Evolutionary conservation across 2,888 invertebrate species (phyloP), one percentile per base, ranked within the genome.

Genomic region (Pollenia angustigena): DNA sequence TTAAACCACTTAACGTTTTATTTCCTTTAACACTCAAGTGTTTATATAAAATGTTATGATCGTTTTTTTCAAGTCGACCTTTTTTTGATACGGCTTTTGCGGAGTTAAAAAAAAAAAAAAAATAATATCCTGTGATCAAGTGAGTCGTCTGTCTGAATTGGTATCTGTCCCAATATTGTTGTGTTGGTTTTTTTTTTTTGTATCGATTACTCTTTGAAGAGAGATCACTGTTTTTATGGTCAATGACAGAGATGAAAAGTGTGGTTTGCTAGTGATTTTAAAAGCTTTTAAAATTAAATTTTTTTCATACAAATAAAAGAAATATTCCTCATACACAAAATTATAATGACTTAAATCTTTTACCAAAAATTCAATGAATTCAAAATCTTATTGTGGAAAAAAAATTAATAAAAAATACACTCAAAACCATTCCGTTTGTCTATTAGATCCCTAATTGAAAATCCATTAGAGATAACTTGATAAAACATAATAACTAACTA

Each of bases 11-110:
- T 87, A 87, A 84, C 76, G 52, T 84, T 87, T 87, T 84, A 84
- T 87, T 87, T 87, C 87, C 81, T 87, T 87, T 87, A 78, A 87
- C 81, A 87, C 87, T 87, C 81, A 76, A 84, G 84, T 87, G 87
- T 84, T 84, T 87, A 81, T 84, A 74, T 60, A 78, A 84, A 84
- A 84, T 87, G 62, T 81, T 81, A 84, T 84, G 74, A 81, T 78
- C 58, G 66, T 68, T 81, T 60, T 64, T 50, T 86, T 32, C n/a
- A 54, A 54, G 60, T 23, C 46, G 18, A 62, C 75, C 62, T 78
- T 83, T 76, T 46, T 75, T 18, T 76, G 50, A 40, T 79, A 64
- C 10, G 66, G 32, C 54, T 69, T 69, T 82, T 76, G 64, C 66
- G 9, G 32, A 79, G 66, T 74, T 79, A 68, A 58, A 46, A 79